phyloP scores from a whole-genome alignment of 2,888 invertebrate species.

The Habroteleia sp. region DNA sequence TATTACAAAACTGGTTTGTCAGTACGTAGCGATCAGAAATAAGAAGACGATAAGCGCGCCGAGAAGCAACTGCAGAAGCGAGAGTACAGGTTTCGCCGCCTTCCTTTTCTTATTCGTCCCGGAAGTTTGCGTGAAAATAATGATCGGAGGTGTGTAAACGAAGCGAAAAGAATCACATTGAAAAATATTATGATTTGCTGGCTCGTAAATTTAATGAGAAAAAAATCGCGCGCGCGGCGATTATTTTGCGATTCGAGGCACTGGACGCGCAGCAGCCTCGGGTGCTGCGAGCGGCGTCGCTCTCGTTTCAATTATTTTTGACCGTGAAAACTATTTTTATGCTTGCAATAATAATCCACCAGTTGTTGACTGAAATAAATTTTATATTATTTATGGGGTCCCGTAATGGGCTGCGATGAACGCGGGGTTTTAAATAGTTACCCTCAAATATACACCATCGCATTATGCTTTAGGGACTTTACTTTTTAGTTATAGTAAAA shows the following conservation, averaged over 20 bases:
- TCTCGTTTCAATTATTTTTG: constrained; percentile 49
- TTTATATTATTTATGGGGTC: constrained; percentile 47
- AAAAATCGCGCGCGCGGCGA: constrained; percentile 19
- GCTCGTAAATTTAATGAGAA: constrained; percentile 58
- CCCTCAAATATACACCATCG: constrained; percentile 5
- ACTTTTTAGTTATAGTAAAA: neutral
- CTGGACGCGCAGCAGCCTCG: constrained; percentile 20
- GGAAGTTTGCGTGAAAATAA: constrained; percentile 56
- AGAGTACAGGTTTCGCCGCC: constrained; percentile 46
- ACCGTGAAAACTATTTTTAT: constrained; percentile 39
- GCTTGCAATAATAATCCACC: constrained; percentile 35
- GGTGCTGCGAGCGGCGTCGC: constrained; percentile 23
- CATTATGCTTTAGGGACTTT: neutral
- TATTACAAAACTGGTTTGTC: constrained; percentile 74
- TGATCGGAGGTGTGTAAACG: constrained; percentile 52
- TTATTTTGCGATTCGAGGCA: constrained; percentile 32
- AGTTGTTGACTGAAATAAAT: constrained; percentile 43
- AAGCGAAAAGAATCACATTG: constrained; percentile 41
- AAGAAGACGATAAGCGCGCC: constrained; percentile 62
- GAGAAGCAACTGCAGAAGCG: constrained; percentile 48
- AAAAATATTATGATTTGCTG: constrained; percentile 53
- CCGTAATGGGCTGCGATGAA: constrained; percentile 45
- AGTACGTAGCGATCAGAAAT: constrained; percentile 63
- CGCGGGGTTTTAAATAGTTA: constrained; percentile 33
- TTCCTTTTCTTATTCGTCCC: constrained; percentile 34